These are phyloP conservation scores for Lagorchestes hirsutus DNA, from an alignment of 2,797 vertebrate species.

Conservation along the genomic window DNA sequence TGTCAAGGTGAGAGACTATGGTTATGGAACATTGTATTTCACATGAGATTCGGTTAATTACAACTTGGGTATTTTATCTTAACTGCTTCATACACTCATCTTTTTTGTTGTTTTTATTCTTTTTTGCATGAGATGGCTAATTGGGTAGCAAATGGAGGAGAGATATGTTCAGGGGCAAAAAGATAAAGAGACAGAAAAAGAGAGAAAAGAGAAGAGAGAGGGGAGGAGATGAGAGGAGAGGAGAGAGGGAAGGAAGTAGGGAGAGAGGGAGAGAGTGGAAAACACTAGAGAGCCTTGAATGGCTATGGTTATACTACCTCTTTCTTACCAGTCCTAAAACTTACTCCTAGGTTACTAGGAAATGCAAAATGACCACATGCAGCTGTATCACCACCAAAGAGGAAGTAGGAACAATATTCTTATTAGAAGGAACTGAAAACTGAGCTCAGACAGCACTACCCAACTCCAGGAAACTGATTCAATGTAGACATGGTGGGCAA, in stretches of 20 bases:
- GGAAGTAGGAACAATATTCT: not conserved
- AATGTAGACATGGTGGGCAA: not conserved
- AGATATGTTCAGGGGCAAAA: not conserved
- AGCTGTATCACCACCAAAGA: not conserved
- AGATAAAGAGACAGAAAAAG: not conserved
- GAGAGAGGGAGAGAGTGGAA: not conserved
- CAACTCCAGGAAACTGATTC: not conserved
- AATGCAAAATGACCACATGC: slow-evolving; percentile 12
- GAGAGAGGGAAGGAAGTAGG: too few species aligned
- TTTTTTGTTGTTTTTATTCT: not conserved
- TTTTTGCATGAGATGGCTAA: not conserved
- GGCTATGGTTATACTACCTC: not conserved
- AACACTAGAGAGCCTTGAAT: not conserved
- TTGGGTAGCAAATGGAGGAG: not conserved
- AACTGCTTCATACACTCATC: not conserved
- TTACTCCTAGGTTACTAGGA: slow-evolving; percentile 8
- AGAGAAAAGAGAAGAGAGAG: too few species aligned
- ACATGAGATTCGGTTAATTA: not conserved
- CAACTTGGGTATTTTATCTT: not conserved
- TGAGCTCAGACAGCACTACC: not conserved
- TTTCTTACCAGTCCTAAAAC: not conserved
- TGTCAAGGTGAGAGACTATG: not conserved
- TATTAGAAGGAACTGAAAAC: slow-evolving; percentile 24
- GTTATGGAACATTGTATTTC: not conserved
- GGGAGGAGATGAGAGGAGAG: too few species aligned